Conservation (phyloP, 2,797 vertebrate species). For the Arremon aurantiirostris region DNA sequence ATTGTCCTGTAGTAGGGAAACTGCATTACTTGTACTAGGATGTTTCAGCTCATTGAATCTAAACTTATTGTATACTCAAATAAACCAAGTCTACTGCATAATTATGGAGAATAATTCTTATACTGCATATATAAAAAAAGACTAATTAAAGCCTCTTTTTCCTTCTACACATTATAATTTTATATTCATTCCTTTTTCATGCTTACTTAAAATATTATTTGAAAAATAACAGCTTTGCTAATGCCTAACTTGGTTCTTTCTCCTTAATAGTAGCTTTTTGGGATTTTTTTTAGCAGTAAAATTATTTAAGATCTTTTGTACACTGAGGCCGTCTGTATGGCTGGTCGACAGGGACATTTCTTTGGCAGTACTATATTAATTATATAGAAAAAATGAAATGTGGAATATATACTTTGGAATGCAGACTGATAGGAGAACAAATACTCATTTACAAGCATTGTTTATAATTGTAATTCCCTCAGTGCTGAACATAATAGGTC, state of each 20-base stretch:
- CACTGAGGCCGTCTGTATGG: background rate
- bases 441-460: background rate
- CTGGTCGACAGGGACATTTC: rapidly evolving
- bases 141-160: background rate
- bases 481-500: background rate
- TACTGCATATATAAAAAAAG: background rate
- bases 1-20: background rate
- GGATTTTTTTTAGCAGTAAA: background rate
- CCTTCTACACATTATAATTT: background rate
- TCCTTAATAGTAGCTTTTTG: background rate
- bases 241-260: background rate
- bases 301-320: background rate
- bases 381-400: background rate
- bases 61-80: background rate
- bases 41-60: conserved; percentile 29
- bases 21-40: background rate
- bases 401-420: background rate
- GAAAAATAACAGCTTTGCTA: background rate
- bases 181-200: background rate
- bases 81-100: background rate
- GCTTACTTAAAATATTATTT: background rate
- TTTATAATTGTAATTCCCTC: background rate
- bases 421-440: background rate
- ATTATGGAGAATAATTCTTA: background rate
- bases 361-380: background rate